Conservation (phyloP, 2,888 invertebrate species). For the Metopia argyrocephala region DNA sequence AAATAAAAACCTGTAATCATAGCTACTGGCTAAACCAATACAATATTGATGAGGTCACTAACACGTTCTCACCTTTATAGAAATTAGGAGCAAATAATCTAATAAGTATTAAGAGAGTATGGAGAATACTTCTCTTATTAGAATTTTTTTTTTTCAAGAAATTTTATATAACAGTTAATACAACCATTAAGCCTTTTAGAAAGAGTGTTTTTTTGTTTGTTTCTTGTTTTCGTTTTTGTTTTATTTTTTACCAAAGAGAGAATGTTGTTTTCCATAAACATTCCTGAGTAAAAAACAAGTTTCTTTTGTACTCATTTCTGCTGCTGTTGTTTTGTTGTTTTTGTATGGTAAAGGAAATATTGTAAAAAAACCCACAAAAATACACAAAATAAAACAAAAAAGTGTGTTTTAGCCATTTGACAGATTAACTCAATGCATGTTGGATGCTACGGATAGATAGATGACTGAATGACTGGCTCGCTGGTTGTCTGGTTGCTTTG, state of each 20-base stretch:
- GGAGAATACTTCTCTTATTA: not conserved
- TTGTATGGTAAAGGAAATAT: conserved; percentile 11
- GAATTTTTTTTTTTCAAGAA: not conserved
- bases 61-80: not conserved
- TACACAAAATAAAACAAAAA: conserved; percentile 24
- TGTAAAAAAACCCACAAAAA: conserved; percentile 29
- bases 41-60: conserved; percentile 41
- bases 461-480: conserved; percentile 35
- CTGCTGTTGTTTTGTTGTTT: conserved; percentile 46
- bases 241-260: conserved; percentile 21
- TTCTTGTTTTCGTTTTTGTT: conserved; percentile 4
- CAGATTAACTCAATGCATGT: conserved; percentile 60
- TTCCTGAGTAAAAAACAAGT: conserved; percentile 54
- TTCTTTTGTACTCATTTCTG: conserved; percentile 62
- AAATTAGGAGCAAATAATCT: not conserved
- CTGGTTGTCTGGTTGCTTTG: not conserved
- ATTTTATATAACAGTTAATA: conserved; percentile 6
- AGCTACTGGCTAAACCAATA: conserved; percentile 55
- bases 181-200: not conserved
- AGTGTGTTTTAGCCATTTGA: conserved; percentile 50
- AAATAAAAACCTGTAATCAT: conserved; percentile 58
- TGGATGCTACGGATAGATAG: conserved; percentile 48
- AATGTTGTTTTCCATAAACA: conserved; percentile 49
- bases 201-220: conserved; percentile 47
- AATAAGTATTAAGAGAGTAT: not conserved